Conservation (phyloP, 2,888 invertebrate genomes). For the Tetanocera ferruginea region DNA sequence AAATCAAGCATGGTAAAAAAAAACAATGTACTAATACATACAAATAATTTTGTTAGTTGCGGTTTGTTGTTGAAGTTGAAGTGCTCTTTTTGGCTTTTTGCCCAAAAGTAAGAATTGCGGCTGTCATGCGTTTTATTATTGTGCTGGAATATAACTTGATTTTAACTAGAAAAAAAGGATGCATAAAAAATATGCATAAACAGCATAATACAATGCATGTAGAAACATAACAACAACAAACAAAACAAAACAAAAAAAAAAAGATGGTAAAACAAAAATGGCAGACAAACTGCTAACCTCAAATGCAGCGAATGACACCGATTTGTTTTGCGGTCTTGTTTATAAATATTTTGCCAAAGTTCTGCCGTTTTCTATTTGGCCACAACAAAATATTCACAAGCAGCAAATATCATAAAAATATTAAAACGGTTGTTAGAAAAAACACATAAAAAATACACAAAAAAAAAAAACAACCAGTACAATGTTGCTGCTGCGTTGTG, state of each 20-base stretch:
- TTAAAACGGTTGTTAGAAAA: not conserved
- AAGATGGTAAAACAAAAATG: not conserved
- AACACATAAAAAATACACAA: not conserved
- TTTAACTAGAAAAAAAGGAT: not conserved
- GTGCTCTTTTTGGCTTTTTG: not conserved
- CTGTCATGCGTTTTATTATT: not conserved
- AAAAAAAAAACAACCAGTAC: not conserved
- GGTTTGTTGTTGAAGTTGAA: not conserved
- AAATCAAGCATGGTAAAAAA: too few relatives aligned
- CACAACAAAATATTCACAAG: slow-evolving; percentile 1
- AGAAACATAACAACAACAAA: not conserved
- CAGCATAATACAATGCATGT: not conserved
- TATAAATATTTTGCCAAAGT: not conserved
- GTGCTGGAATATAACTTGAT: not conserved
- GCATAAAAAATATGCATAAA: not conserved
- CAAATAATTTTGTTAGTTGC: too few relatives aligned
- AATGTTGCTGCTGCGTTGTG: too few relatives aligned
- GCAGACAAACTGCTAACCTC: not conserved
- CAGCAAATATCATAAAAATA: not conserved
- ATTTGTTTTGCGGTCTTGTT: not conserved
- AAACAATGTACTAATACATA: too few relatives aligned
- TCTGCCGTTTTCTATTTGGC: not conserved
- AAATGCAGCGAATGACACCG: slow-evolving; percentile 5
- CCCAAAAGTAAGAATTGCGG: not conserved
- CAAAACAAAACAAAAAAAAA: not conserved